Conservation (phyloP, 2,888 invertebrate genomes). For the Drosophila macrospina region DNA sequence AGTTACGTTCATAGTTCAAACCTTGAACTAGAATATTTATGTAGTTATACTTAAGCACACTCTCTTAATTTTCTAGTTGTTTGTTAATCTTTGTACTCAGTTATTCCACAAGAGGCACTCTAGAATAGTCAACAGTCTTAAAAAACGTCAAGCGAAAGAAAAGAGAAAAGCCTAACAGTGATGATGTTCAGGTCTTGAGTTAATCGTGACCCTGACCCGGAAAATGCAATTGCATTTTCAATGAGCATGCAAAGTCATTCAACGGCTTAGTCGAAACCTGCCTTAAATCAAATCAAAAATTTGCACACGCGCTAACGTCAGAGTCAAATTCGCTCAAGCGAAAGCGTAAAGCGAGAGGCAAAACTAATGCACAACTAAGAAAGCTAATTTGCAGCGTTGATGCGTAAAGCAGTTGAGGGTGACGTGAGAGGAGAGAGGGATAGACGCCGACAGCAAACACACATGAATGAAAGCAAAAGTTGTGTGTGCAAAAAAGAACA, state of each 20-base stretch:
- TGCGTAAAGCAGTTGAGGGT: constrained; percentile 47
- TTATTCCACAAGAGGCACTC: constrained; percentile 16
- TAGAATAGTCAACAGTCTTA: constrained; percentile 29
- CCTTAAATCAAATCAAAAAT: constrained; percentile 36
- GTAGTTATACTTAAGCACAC: constrained; percentile 3
- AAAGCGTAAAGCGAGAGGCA: constrained; percentile 37
- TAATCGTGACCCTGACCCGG: constrained; percentile 54
- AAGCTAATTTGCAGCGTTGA: constrained; percentile 66
- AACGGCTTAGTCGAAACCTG: constrained; percentile 26
- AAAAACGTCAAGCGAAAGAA: constrained; percentile 9
- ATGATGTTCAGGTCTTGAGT: constrained; percentile 24
- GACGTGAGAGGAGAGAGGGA: background rate
- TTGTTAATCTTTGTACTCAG: constrained; percentile 29
- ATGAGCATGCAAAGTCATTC: constrained; percentile 35
- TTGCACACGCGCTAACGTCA: constrained; percentile 30
- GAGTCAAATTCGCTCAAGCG: constrained; percentile 30
- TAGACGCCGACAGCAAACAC: constrained; percentile 1
- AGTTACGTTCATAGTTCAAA: background rate
- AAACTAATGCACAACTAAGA: constrained; percentile 58
- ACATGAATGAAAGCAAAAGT: constrained; percentile 61
- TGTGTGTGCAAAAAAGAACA: constrained; percentile 18
- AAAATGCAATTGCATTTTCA: constrained; percentile 49
- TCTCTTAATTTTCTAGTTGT: constrained; percentile 22
- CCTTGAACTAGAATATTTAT: constrained; percentile 10
- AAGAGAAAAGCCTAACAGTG: constrained; percentile 2